Evolutionary conservation across 2,888 invertebrate genomes (phyloP).

Genomic region (Trichopria drosophilae): DNA sequence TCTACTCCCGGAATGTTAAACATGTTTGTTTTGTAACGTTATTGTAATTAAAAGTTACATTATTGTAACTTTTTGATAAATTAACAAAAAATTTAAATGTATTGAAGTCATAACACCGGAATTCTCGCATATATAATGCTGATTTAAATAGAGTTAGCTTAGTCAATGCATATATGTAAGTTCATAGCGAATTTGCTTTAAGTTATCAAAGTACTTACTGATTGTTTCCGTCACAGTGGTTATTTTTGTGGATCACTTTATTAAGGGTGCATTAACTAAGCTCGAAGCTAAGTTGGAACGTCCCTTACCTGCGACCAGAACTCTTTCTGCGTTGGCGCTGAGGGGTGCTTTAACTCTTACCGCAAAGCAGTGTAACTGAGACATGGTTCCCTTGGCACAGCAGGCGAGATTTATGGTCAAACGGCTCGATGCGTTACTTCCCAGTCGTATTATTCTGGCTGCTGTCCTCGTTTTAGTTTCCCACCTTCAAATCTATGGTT

Average conservation of each 20-base stretch:
- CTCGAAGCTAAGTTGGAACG: conserved; percentile 35
- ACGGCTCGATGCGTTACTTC: conserved; percentile 31
- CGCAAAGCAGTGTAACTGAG: conserved; percentile 55
- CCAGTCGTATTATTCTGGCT: background rate
- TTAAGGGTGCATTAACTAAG: conserved; percentile 52
- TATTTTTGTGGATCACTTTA: conserved; percentile 45
- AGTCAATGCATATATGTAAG: no score
- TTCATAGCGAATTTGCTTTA: no score
- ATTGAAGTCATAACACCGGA: no score
- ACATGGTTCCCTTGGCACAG: conserved; percentile 53
- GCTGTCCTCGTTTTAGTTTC: background rate
- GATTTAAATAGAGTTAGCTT: no score
- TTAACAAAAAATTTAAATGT: no score
- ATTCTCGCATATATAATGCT: no score
- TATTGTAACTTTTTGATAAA: no score
- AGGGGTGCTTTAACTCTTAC: conserved; percentile 50
- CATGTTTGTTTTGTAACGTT: no score
- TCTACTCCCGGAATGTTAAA: no score
- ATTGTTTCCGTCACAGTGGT: conserved; percentile 27
- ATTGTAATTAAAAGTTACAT: no score
- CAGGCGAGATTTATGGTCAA: conserved; percentile 52
- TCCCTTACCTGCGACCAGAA: conserved; percentile 27
- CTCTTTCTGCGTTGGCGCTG: conserved; percentile 35
- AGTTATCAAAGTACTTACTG: no score
- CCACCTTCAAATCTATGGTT: no score